Percentiles rank a stretch among this genome's conserved stretches.
These are phyloP conservation scores for Nasonovia ribisnigri DNA, from an alignment of 2,888 invertebrate genomes.

Conservation along the genomic window DNA sequence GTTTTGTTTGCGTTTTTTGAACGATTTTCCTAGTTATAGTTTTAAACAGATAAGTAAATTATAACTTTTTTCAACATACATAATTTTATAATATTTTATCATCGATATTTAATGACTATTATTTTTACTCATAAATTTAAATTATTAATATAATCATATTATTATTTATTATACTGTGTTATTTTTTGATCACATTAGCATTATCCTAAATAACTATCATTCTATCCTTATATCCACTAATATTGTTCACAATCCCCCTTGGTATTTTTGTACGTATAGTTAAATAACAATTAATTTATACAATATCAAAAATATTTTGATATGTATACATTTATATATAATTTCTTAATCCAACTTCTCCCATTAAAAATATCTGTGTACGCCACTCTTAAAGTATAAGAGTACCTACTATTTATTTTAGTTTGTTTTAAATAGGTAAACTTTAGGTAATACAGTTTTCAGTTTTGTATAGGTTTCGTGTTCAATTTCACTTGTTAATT, in stretches of 20 bases:
- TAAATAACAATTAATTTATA: no score
- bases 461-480: not conserved
- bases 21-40: not conserved
- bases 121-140: not conserved
- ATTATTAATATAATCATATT: not conserved
- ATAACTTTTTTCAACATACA: no score
- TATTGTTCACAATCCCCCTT: no score
- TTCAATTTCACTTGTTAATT: not conserved
- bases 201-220: not conserved
- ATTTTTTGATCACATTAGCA: not conserved
- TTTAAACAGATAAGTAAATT: no score
- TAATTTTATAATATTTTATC: not conserved
- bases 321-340: no score
- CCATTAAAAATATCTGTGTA: no score
- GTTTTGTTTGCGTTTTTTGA: not conserved
- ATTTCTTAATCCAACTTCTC: no score
- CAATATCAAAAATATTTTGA: no score
- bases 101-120: not conserved
- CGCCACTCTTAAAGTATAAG: no score
- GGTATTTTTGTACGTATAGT: no score
- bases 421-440: not conserved
- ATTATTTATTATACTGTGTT: not conserved
- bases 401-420: not conserved
- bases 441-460: not conserved
- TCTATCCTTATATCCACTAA: not conserved